These are phyloP conservation scores for Dryas iulia DNA, from an alignment of 1,140 invertebrate genomes.

Conservation along the genomic window DNA sequence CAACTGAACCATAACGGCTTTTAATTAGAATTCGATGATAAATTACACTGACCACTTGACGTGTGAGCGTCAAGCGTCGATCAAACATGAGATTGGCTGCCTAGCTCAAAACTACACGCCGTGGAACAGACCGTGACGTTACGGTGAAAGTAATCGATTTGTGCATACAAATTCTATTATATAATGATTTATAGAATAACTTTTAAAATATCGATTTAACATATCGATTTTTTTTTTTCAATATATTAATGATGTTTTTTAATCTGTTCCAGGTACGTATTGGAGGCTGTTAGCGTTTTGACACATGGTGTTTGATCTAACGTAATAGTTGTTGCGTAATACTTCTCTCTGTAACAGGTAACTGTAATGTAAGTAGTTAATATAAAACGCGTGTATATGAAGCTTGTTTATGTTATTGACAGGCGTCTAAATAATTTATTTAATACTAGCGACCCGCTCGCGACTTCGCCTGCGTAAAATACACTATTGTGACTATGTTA, in stretches of 20 bases:
- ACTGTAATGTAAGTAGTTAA: background rate
- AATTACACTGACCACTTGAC: conserved; percentile 36
- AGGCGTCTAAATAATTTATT: too few relatives aligned
- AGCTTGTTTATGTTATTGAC: background rate
- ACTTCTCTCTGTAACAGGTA: too few relatives aligned
- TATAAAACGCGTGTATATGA: background rate
- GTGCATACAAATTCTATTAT: conserved; percentile 51
- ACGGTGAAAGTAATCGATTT: conserved; percentile 68
- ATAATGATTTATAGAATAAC: conserved; percentile 49
- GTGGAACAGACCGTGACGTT: conserved; percentile 45
- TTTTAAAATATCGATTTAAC: conserved; percentile 16
- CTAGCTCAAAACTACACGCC: conserved; percentile 19
- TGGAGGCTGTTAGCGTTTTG: background rate
- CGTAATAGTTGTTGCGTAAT: background rate
- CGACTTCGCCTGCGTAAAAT: too few relatives aligned
- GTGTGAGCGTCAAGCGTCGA: conserved; percentile 39
- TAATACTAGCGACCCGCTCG: too few relatives aligned
- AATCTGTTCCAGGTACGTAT: conserved; percentile 41
- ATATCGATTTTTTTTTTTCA: conserved; percentile 5
- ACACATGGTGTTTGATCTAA: background rate
- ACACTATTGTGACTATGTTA: too few relatives aligned
- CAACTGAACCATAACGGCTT: background rate
- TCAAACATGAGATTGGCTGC: conserved; percentile 18
- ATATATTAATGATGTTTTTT: conserved; percentile 12
- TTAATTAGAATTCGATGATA: background rate